Conservation (phyloP, 2,797 vertebrate species). For the Cossypha niveicapilla region DNA sequence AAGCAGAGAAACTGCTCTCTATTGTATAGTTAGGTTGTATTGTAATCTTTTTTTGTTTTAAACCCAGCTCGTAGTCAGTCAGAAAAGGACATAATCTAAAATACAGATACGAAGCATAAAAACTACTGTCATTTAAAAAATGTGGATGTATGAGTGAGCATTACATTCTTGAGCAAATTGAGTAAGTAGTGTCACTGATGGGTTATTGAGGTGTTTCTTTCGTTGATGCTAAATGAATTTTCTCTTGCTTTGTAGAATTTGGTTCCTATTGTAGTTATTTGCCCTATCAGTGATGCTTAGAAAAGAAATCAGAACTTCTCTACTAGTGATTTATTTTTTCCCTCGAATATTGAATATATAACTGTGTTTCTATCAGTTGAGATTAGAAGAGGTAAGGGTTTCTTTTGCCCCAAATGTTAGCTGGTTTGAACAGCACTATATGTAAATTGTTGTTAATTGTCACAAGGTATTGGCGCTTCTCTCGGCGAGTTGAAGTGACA, state of each 20-base stretch:
- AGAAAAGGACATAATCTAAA: background rate
- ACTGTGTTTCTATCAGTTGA: background rate
- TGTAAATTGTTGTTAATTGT: background rate
- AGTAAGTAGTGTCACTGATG: background rate
- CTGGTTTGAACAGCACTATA: background rate
- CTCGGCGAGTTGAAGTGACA: background rate
- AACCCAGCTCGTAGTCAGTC: background rate
- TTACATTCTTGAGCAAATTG: background rate
- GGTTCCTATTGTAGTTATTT: background rate
- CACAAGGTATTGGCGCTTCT: background rate
- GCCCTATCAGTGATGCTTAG: background rate
- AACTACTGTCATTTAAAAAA: background rate
- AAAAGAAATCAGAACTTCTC: background rate
- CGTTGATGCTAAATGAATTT: background rate
- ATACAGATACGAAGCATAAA: background rate
- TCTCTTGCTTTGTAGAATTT: background rate
- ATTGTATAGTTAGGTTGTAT: background rate
- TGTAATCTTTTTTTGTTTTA: background rate
- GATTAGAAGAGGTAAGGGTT: background rate
- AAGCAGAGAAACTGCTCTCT: background rate
- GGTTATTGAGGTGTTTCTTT: background rate
- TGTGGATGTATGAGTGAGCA: background rate
- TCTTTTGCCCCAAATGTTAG: background rate
- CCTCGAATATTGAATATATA: background rate
- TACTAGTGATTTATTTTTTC: background rate